Evolutionary conservation across 2,113 vertebrate species (phyloP).

Genomic region (Upupa epops): DNA sequence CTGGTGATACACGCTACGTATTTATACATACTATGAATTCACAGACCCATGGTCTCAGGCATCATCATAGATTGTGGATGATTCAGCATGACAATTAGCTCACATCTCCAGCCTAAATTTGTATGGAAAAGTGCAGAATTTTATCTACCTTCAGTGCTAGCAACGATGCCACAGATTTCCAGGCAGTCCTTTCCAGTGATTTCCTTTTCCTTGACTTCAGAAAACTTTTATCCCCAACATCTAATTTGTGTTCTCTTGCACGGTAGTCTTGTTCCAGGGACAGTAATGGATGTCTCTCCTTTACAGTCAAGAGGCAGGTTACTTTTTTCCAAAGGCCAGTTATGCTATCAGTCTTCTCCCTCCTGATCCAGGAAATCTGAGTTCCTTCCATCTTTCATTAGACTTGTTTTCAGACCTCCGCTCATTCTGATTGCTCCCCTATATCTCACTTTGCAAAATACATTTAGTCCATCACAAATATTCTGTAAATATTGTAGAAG

Average conservation of each 20-base stretch:
- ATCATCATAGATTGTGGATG: neutral
- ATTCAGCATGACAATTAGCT: neutral
- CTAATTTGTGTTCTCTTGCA: neutral
- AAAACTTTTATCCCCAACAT: neutral
- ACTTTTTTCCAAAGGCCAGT: neutral
- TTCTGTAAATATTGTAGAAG: too few species aligned
- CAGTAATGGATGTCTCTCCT: neutral
- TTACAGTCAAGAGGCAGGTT: neutral
- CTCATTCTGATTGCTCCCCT: neutral
- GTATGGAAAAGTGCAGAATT: neutral
- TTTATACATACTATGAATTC: slow-evolving; percentile 28
- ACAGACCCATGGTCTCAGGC: neutral
- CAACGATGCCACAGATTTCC: neutral
- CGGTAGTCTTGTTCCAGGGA: neutral
- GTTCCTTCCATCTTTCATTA: neutral
- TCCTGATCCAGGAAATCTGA: neutral
- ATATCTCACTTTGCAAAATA: too few species aligned
- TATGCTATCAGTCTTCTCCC: neutral
- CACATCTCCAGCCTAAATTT: neutral
- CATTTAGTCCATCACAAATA: too few species aligned
- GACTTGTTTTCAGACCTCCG: neutral
- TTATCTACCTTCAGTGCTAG: neutral
- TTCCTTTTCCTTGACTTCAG: neutral
- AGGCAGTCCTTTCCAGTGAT: neutral
- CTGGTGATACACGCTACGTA: neutral